phyloP scores from a whole-genome alignment of 2,797 vertebrate genomes.

The Pogoniulus pusillus region DNA sequence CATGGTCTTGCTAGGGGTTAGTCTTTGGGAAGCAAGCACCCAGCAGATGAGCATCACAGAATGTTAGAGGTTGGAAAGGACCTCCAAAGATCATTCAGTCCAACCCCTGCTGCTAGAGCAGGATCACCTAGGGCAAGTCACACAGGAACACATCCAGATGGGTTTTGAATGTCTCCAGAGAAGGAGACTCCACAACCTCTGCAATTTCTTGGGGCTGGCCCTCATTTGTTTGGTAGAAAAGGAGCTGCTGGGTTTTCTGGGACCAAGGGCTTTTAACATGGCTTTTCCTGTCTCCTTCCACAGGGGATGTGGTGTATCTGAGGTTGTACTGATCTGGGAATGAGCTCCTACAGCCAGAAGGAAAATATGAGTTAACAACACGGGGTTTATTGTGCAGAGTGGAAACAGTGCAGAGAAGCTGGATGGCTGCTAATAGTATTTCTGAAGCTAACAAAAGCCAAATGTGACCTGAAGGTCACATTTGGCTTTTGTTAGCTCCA shows the following conservation, averaged over 20 bases:
- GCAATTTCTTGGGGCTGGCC: neutral
- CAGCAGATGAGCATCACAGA: neutral
- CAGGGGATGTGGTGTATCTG: neutral
- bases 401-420: neutral
- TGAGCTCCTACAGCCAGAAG: neutral
- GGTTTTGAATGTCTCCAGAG: too few species aligned
- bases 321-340: neutral
- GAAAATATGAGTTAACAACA: neutral
- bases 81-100: too few species aligned
- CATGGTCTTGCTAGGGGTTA: neutral
- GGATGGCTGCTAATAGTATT: neutral
- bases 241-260: neutral
- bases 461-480: neutral
- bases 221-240: neutral
- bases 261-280: neutral
- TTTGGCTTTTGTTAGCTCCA: slow-evolving; percentile 19
- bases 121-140: too few species aligned
- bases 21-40: neutral
- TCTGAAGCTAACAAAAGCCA: too few species aligned
- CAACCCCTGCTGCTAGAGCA: too few species aligned
- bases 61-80: too few species aligned
- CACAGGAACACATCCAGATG: too few species aligned
- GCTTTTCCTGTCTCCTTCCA: neutral
- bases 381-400: neutral
- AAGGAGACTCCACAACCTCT: too few species aligned